Conservation (phyloP, 2,797 vertebrate species). For the Micropoecilia bifurca region DNA sequence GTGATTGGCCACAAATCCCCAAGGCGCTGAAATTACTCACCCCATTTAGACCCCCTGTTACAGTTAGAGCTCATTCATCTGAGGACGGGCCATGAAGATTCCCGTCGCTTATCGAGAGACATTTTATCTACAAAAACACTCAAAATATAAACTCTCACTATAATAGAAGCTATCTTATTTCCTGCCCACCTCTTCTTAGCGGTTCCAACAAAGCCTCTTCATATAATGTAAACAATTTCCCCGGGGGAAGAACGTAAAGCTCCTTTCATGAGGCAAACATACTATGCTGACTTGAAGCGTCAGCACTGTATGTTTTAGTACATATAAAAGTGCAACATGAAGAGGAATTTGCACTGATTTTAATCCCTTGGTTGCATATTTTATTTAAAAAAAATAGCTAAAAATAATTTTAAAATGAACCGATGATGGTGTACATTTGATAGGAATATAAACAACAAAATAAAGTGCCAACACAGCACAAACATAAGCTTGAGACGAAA, state of each 20-base stretch:
- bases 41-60: conserved; percentile 56
- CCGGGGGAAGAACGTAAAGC: conserved; percentile 2
- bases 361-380: conserved; percentile 51
- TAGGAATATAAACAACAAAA: not conserved
- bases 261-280: conserved; percentile 1
- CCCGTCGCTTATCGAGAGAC: conserved; percentile 23
- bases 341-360: conserved; percentile 36
- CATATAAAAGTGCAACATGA: conserved; percentile 18
- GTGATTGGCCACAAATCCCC: conserved; percentile 57
- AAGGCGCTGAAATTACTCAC: conserved; percentile 57
- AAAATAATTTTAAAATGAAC: conserved; percentile 29
- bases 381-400: conserved; percentile 23
- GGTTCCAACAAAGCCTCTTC: conserved; percentile 17
- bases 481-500: not conserved
- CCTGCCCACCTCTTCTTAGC: conserved; percentile 37
- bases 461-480: not conserved
- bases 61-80: conserved; percentile 46
- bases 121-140: conserved; percentile 60
- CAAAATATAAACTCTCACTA: conserved; percentile 53
- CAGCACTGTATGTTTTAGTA: not conserved
- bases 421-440: not conserved
- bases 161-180: conserved; percentile 52
- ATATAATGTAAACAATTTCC: conserved; percentile 25
- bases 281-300: not conserved
- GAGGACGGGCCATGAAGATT: conserved; percentile 31